Conservation (phyloP, 2,797 vertebrate genomes). For the Smutsia gigantea region DNA sequence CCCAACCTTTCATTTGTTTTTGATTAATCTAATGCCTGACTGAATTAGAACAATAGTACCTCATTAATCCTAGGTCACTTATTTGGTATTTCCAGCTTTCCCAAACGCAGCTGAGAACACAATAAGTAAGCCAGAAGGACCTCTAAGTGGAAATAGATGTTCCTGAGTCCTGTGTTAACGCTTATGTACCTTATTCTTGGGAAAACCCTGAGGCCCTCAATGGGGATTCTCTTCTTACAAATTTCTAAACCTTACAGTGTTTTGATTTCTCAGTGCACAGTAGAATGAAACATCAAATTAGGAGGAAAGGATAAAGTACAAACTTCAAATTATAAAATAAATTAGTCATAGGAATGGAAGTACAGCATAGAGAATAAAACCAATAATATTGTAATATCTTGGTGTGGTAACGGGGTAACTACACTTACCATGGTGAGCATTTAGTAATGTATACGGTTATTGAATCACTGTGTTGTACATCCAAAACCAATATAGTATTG, state of each 20-base stretch:
- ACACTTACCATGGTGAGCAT: too few species aligned
- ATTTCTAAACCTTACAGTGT: neutral
- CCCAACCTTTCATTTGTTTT: constrained; percentile 56
- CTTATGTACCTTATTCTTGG: neutral
- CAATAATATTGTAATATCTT: too few species aligned
- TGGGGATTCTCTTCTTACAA: neutral
- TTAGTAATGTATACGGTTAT: too few species aligned
- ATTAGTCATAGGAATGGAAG: too few species aligned
- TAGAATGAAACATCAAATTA: neutral
- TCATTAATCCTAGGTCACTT: constrained; percentile 64
- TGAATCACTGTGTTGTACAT: too few species aligned
- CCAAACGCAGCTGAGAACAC: constrained; percentile 29
- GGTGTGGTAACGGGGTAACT: too few species aligned
- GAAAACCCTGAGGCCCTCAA: neutral
- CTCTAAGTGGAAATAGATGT: neutral
- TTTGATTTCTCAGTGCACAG: neutral
- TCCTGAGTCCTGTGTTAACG: neutral
- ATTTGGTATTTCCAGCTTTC: constrained; percentile 58
- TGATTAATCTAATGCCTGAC: constrained; percentile 72
- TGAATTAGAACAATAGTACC: constrained; percentile 67
- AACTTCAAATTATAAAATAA: too few species aligned
- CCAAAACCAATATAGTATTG: too few species aligned
- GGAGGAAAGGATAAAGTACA: neutral
- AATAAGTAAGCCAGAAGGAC: constrained; percentile 50
- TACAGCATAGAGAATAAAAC: too few species aligned